These are phyloP conservation scores for Rhegmatorhina hoffmannsi DNA, from an alignment of 2,113 vertebrate genomes.

Conservation along the genomic window DNA sequence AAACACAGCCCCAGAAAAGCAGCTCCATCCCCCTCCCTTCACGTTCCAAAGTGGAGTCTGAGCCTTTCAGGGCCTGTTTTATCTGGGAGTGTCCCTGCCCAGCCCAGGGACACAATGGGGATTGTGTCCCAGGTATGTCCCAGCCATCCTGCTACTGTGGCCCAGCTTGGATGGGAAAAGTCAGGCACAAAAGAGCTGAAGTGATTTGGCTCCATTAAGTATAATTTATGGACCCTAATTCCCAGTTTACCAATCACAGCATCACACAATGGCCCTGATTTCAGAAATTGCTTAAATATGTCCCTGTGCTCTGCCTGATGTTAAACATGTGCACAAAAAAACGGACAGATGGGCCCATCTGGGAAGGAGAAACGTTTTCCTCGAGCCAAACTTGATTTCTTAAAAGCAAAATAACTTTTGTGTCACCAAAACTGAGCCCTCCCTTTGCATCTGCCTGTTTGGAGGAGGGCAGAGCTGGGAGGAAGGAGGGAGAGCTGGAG, in stretches of 20 bases:
- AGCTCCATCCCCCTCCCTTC: neutral
- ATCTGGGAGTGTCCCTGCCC: neutral
- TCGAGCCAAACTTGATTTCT: neutral
- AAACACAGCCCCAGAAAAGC: neutral
- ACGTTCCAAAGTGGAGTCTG: neutral
- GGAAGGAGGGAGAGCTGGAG: conserved; percentile 75
- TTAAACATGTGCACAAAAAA: neutral
- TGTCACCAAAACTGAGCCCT: neutral
- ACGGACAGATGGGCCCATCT: neutral
- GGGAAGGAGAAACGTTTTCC: neutral
- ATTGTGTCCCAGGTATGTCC: neutral
- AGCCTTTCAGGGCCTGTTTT: neutral
- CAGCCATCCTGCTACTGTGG: neutral
- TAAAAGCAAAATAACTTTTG: neutral
- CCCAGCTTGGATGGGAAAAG: conserved; percentile 1
- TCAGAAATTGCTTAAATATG: conserved; percentile 13
- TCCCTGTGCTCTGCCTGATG: neutral
- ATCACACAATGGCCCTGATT: conserved; percentile 27
- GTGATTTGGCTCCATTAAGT: conserved; percentile 22
- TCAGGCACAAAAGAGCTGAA: conserved; percentile 9
- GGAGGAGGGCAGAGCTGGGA: conserved; percentile 70
- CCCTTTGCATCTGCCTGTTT: conserved; percentile 63
- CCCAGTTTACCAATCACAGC: conserved; percentile 11
- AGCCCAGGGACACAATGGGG: neutral
- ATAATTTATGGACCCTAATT: conserved; percentile 17